Conservation (phyloP, 2,888 invertebrate genomes). For the Lissonota sp. region DNA sequence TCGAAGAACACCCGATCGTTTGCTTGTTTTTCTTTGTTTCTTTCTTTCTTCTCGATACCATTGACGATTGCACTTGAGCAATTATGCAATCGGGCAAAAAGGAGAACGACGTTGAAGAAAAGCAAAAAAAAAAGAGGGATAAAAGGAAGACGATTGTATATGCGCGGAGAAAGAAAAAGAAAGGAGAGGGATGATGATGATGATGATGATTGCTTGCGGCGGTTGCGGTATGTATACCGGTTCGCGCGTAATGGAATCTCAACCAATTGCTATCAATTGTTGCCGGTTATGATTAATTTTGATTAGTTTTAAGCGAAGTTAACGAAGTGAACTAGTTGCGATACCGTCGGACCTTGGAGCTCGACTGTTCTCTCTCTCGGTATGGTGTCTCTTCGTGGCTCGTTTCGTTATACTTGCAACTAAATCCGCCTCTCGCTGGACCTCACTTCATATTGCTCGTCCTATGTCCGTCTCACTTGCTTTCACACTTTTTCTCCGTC, state of each 20-base stretch:
- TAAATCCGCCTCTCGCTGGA: not conserved
- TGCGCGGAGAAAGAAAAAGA: constrained; percentile 13
- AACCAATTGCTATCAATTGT: constrained; percentile 83
- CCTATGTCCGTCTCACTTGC: too few species aligned
- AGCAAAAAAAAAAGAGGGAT: not conserved
- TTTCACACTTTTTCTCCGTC: not conserved
- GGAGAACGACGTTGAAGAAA: not conserved
- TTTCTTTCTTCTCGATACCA: not conserved
- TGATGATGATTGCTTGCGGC: constrained; percentile 38
- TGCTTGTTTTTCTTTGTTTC: not conserved
- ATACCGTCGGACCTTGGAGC: constrained; percentile 74
- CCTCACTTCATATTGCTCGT: not conserved
- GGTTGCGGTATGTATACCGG: constrained; percentile 47
- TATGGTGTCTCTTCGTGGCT: not conserved
- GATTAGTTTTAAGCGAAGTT: constrained; percentile 81
- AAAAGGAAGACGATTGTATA: constrained; percentile 5
- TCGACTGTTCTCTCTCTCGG: constrained; percentile 70
- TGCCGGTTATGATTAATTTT: constrained; percentile 83
- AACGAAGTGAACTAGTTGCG: constrained; percentile 79
- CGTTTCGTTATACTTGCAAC: not conserved
- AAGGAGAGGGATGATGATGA: constrained; percentile 13
- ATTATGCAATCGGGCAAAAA: constrained; percentile 29
- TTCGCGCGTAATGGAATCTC: constrained; percentile 78
- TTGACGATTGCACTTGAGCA: constrained; percentile 23
- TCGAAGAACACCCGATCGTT: not conserved